Conservation (phyloP, 2,113 vertebrate genomes). For the Proterorhinus semilunaris region DNA sequence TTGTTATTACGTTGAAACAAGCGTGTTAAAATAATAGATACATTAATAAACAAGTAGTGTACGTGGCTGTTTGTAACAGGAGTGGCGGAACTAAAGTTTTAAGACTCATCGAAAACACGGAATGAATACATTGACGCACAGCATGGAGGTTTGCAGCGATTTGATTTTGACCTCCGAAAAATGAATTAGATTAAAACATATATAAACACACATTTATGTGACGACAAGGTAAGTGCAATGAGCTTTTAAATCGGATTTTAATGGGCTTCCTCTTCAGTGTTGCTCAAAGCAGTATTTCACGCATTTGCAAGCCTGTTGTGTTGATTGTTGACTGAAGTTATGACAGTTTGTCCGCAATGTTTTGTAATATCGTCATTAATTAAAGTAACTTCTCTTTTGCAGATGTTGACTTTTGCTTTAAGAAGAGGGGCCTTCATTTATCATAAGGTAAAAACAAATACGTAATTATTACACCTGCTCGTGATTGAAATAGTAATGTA, state of each 20-base stretch:
- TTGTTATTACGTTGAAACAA: too few species aligned
- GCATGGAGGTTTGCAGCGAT: accelerated
- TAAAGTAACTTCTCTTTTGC: background rate
- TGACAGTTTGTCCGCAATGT: too few species aligned
- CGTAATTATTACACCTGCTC: background rate
- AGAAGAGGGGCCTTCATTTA: slow-evolving; percentile 37
- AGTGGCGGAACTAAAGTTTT: slow-evolving; percentile 28
- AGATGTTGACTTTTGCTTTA: slow-evolving; percentile 51
- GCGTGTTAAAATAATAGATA: too few species aligned
- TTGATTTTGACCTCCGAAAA: background rate
- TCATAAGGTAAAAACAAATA: slow-evolving; percentile 38
- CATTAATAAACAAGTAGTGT: background rate
- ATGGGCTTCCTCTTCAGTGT: background rate
- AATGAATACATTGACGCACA: slow-evolving; percentile 2
- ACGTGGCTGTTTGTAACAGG: background rate
- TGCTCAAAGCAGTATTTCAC: background rate
- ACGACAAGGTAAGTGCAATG: slow-evolving; percentile 10
- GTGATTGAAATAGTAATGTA: too few species aligned
- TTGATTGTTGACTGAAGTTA: too few species aligned
- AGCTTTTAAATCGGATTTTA: background rate
- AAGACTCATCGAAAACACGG: slow-evolving; percentile 24
- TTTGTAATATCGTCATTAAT: background rate
- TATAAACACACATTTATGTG: background rate
- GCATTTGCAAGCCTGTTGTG: background rate
- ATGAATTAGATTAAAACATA: background rate